These are phyloP conservation scores for Galeopsomyia nigrocyanea DNA, from an alignment of 2,888 invertebrate genomes.

Conservation along the genomic window DNA sequence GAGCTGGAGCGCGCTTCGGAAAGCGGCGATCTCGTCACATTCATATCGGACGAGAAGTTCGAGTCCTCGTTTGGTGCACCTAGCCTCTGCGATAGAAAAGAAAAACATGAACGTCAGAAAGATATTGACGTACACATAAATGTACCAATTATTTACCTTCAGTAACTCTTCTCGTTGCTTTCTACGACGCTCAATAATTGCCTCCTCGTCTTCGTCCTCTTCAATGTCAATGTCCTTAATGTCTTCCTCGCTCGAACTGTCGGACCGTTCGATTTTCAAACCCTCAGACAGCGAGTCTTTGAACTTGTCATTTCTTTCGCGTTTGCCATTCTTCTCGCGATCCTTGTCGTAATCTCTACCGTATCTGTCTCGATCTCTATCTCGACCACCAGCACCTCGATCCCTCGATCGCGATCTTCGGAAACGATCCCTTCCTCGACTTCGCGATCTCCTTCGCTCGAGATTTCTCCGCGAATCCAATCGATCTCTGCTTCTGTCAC, in stretches of 20 bases:
- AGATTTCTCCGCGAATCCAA: conserved; percentile 60
- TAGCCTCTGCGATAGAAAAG: conserved; percentile 68
- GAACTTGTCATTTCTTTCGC: conserved; percentile 72
- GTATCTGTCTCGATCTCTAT: conserved; percentile 62
- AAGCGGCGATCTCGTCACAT: conserved; percentile 52
- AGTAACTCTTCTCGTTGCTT: conserved; percentile 90
- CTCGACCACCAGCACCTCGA: conserved; percentile 64
- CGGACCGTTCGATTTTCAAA: conserved; percentile 76
- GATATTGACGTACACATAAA: not conserved
- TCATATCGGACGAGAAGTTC: conserved; percentile 62
- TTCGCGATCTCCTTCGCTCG: conserved; percentile 62
- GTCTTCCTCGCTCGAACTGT: conserved; percentile 80
- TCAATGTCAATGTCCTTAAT: conserved; percentile 80
- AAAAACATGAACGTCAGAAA: conserved; percentile 9
- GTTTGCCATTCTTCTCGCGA: conserved; percentile 65
- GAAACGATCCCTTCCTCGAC: conserved; percentile 58
- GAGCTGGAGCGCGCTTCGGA: conserved; percentile 51
- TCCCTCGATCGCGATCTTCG: conserved; percentile 53
- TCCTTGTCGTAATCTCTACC: conserved; percentile 66
- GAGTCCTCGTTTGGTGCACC: conserved; percentile 75
- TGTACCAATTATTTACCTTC: conserved; percentile 72
- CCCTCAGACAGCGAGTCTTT: conserved; percentile 85
- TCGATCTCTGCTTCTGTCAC: conserved; percentile 65
- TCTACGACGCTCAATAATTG: conserved; percentile 89
- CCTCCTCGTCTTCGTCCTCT: conserved; percentile 93